Percentiles rank a stretch among this genome's conserved stretches.
Conservation (phyloP, 2,113 vertebrate species). For the Poicephalus gulielmi region DNA sequence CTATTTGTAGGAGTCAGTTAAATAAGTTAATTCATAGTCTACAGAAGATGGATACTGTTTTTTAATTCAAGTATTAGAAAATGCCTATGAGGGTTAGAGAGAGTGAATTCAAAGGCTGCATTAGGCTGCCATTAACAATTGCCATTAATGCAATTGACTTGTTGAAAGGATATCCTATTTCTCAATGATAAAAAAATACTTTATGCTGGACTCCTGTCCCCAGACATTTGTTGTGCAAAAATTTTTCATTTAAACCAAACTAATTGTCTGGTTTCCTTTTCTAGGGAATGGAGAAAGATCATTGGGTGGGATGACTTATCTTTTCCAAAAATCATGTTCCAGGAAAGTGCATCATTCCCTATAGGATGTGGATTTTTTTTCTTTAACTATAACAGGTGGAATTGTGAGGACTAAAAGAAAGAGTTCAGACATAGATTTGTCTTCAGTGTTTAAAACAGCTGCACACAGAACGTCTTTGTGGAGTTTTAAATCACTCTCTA, state of each 20-base stretch:
- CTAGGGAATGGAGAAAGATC: background rate
- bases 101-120: background rate
- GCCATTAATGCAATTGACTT: background rate
- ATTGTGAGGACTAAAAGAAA: background rate
- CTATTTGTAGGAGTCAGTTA: background rate
- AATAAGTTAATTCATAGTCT: background rate
- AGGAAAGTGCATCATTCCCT: background rate
- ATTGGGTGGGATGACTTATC: background rate
- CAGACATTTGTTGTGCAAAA: background rate
- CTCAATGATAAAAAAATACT: background rate
- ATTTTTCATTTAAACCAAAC: background rate
- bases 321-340: background rate
- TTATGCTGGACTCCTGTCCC: background rate
- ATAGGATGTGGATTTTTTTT: background rate
- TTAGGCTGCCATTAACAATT: background rate
- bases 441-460: background rate
- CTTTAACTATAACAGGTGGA: background rate
- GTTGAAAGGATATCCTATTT: background rate
- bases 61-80: background rate
- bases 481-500: background rate
- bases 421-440: background rate
- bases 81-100: background rate
- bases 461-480: background rate
- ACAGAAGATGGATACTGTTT: background rate
- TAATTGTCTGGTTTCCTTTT: background rate